A percentile compares a stretch with the other conserved stretches of the same genome.
Evolutionary conservation across 2,113 vertebrate genomes (phyloP).

Genomic region (Delphinus delphis): DNA sequence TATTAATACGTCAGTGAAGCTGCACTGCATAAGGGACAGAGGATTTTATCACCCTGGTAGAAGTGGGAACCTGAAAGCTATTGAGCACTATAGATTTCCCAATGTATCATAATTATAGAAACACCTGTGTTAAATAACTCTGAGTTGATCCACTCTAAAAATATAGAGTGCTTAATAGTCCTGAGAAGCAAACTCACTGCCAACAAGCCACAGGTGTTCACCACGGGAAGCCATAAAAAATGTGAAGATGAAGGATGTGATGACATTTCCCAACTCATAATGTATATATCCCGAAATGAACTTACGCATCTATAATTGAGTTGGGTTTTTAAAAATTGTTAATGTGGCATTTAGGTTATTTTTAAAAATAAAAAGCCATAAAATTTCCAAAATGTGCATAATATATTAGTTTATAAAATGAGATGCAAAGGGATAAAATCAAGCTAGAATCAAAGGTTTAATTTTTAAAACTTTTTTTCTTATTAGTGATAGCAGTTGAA

Average conservation of each 20-base stretch:
- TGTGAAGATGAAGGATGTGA: conserved; percentile 78
- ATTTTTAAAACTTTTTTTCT: conserved; percentile 1
- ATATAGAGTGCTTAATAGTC: conserved; percentile 77
- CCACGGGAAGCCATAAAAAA: conserved; percentile 78
- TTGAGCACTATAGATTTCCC: conserved; percentile 62
- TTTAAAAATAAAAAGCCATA: conserved; percentile 48
- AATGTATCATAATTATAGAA: conserved; percentile 79
- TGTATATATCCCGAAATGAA: conserved; percentile 75
- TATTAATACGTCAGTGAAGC: conserved; percentile 9
- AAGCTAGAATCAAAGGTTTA: background rate
- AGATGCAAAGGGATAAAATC: background rate
- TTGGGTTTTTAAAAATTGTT: conserved; percentile 73
- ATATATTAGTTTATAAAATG: conserved; percentile 40
- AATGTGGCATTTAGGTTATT: conserved; percentile 67
- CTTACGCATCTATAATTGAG: conserved; percentile 77
- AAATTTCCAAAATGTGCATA: conserved; percentile 34
- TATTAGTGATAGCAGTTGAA: background rate
- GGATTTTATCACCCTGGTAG: background rate
- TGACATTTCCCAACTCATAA: conserved; percentile 81
- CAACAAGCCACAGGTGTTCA: conserved; percentile 85
- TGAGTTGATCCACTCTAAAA: conserved; percentile 77
- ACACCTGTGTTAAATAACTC: conserved; percentile 83
- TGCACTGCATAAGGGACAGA: background rate
- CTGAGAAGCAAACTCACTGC: conserved; percentile 76
- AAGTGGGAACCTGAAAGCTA: conserved; percentile 51